These are phyloP conservation scores for Cololabis saira DNA, from an alignment of 2,113 vertebrate genomes.

Conservation along the genomic window DNA sequence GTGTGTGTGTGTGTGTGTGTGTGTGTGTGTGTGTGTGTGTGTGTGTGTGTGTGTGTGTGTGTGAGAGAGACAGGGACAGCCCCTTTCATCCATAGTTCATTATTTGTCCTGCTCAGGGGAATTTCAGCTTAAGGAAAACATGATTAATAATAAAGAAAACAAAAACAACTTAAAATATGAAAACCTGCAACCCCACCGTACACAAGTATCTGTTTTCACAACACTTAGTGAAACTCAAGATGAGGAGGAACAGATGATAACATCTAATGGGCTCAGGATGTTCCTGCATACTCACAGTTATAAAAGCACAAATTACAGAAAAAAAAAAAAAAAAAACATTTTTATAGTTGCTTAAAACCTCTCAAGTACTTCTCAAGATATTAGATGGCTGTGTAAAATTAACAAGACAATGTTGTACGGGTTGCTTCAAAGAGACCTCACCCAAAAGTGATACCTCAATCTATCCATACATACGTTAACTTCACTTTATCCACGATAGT, in stretches of 20 bases:
- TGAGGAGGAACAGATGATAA: too few species aligned
- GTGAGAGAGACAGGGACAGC: too few species aligned
- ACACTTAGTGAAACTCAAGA: neutral
- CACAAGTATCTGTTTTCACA: constrained; percentile 13
- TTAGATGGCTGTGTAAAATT: too few species aligned
- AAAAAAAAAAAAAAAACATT: too few species aligned
- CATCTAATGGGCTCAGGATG: constrained; percentile 3
- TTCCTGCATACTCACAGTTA: constrained; percentile 12
- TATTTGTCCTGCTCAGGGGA: neutral
- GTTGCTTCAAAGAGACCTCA: too few species aligned
- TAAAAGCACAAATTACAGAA: neutral
- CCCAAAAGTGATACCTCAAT: too few species aligned
- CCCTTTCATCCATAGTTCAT: neutral
- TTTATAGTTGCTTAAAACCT: too few species aligned
- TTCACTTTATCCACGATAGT: too few species aligned
- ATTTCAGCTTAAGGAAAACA: constrained; percentile 10
- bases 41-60: too few species aligned
- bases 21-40: constrained; percentile 1
- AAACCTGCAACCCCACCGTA: constrained; percentile 1
- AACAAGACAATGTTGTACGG: too few species aligned
- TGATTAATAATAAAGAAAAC: neutral
- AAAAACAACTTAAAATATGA: neutral
- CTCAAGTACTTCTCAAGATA: too few species aligned
- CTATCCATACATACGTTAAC: too few species aligned
- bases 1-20: neutral